Evolutionary conservation across 1,140 invertebrate genomes (phyloP), one percentile per base, ranked within the genome.

Genomic region (Halictus rubicundus): DNA sequence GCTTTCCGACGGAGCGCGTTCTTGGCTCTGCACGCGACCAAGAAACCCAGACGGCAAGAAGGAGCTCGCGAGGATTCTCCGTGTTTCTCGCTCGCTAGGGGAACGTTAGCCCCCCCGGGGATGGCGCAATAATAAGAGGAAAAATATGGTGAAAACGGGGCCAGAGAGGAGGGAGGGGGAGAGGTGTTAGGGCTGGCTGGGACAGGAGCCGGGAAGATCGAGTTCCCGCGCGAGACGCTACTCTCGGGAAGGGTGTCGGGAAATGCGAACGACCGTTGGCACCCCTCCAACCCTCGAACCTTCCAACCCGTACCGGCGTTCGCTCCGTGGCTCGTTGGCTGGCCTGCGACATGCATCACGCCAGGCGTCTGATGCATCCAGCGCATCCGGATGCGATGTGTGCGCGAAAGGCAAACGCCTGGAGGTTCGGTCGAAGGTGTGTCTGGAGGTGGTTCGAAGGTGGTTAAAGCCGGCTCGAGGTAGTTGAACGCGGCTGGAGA

Each of bases 281-380:
- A 81, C 27, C 42, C 64, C 75, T 89, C 88, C 88, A 89, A 83
- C n/a, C 60, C 64, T 57, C 68, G 32, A 32, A 32, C 42, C 14
- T 46, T 14, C 9, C 42, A 12, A 3, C 9, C 42, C 10, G 9
- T 14, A 2, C 9, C 42, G 42, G 42, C 39, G 64, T 19, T 54
- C 4, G 21, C 54, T 52, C 14, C 14, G 12, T 57, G 19, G 60
- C 27, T 32, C 4, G 27, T 42, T 59, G 54, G 74, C 46, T 77
- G 73, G 78, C 61, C 49, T 64, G 69, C 87, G 80, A 86, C 86
- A 88, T 89, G 87, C 87, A 89, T 89, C 88, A 89, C 86, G 65
- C 78, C 65, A 87, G 64, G 82, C 87, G 88, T 89, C 88, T 81
- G 86, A 57, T 84, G 86, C 88, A 89, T 81, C 87, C 83, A 86